phyloP scores from a whole-genome alignment of 1,140 invertebrate genomes.

The Lasaia peninsularis region DNA sequence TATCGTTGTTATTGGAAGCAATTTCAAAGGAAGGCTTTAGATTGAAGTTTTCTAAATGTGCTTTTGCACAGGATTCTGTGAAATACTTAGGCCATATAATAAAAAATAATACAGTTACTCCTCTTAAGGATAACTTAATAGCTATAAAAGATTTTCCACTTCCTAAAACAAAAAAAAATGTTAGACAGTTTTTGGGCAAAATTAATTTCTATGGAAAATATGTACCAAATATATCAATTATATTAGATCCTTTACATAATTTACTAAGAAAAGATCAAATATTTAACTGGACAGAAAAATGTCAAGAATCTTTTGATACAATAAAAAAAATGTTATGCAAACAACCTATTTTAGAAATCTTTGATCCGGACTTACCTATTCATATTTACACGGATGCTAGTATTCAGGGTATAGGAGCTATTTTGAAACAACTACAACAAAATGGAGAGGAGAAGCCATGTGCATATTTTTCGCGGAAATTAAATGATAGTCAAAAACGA shows the following conservation, averaged over 20 bases:
- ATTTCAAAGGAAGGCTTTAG: not conserved
- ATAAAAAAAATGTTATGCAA: not conserved
- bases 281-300: conserved; percentile 10
- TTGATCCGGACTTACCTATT: conserved; percentile 6
- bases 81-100: not conserved
- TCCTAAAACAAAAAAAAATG: not conserved
- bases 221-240: not conserved
- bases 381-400: conserved; percentile 13
- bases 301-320: conserved; percentile 10
- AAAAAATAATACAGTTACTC: not conserved
- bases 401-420: not conserved
- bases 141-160: not conserved
- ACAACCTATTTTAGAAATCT: conserved; percentile 14
- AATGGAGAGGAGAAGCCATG: not conserved
- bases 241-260: not conserved
- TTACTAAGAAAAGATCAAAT: conserved; percentile 10
- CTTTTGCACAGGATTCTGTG: not conserved
- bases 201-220: not conserved
- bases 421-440: not conserved
- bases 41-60: not conserved
- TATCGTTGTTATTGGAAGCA: not conserved
- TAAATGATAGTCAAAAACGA: not conserved
- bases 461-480: not conserved
- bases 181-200: not conserved
- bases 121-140: not conserved